Evolutionary conservation across 2,113 vertebrate genomes (phyloP).

Genomic region (Hoplias malabaricus): DNA sequence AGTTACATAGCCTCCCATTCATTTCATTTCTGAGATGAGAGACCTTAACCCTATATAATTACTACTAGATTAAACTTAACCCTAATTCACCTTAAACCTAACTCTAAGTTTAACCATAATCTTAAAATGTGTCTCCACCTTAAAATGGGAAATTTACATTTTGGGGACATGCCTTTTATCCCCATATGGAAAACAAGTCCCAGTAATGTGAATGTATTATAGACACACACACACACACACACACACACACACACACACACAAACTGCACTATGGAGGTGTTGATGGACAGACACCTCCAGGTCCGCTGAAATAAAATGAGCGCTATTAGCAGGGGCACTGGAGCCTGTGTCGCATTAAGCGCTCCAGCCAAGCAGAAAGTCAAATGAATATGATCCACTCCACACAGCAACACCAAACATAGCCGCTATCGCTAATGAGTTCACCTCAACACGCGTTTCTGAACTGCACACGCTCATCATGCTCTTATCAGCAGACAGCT

Average conservation of each 20-base stretch:
- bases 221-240: background rate
- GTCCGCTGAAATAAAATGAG: constrained; percentile 54
- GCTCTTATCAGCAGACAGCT: background rate
- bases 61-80: too few relatives aligned
- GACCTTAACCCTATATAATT: too few relatives aligned
- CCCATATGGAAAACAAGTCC: too few relatives aligned
- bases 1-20: too few relatives aligned
- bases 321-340: constrained; percentile 44
- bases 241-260: constrained; percentile 11
- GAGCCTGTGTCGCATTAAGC: constrained; percentile 53
- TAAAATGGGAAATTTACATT: too few relatives aligned
- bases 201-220: too few relatives aligned
- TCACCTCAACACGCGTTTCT: constrained; percentile 23
- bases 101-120: too few relatives aligned
- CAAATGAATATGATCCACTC: constrained; percentile 37
- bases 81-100: too few relatives aligned
- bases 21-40: too few relatives aligned
- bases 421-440: constrained; percentile 23
- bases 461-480: constrained; percentile 14
- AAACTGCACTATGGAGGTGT: constrained; percentile 34
- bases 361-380: constrained; percentile 48
- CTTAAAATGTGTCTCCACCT: too few relatives aligned
- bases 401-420: constrained; percentile 23
- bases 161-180: too few relatives aligned
- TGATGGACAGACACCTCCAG: constrained; percentile 48